These are phyloP conservation scores for Macrophya annulata DNA, from an alignment of 2,888 invertebrate species.

Conservation along the genomic window DNA sequence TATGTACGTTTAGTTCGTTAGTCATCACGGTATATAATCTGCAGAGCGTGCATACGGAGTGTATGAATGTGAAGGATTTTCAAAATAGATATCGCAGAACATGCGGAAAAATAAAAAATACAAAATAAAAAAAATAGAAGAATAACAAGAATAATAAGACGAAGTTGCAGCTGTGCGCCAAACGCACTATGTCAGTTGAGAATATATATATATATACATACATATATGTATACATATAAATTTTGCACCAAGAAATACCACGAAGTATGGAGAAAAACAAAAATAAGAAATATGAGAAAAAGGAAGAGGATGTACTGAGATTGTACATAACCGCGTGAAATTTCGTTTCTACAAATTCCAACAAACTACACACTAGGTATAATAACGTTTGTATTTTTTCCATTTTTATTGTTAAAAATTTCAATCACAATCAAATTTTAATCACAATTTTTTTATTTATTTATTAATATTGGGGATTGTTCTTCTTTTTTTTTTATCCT, in stretches of 20 bases:
- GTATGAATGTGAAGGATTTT: constrained; percentile 2
- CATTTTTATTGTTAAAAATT: neutral
- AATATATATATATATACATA: neutral
- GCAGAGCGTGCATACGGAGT: neutral
- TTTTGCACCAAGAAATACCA: neutral
- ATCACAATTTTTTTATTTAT: too few relatives aligned
- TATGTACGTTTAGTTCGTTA: neutral
- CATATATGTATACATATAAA: neutral
- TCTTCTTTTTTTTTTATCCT: too few relatives aligned
- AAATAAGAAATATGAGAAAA: neutral
- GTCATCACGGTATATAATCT: neutral
- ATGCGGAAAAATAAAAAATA: neutral
- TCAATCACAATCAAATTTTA: too few relatives aligned
- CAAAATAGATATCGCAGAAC: neutral
- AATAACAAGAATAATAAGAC: neutral
- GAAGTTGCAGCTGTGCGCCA: constrained; percentile 37
- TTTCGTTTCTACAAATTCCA: neutral
- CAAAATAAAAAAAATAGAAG: neutral
- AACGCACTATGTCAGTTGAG: constrained; percentile 25
- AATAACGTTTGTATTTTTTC: neutral
- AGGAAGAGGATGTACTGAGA: neutral
- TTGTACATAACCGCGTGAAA: neutral
- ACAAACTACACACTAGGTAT: neutral
- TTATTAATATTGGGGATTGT: too few relatives aligned
- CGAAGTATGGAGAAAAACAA: neutral